Base-by-base conservation (phyloP, 2,113 vertebrate genomes). In the Chrysemys picta region DNA sequence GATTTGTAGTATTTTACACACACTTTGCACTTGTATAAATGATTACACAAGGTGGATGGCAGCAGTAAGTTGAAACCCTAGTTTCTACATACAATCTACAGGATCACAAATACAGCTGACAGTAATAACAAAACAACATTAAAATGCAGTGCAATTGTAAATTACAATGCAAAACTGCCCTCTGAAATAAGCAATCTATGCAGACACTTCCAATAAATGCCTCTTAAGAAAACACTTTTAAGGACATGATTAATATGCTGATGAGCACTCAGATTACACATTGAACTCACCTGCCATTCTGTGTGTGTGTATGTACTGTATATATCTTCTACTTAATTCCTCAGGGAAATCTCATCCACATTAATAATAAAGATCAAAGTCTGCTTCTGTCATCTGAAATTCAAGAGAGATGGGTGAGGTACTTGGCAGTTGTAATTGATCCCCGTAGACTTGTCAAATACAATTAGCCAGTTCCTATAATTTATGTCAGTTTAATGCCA, bases 201-300 rank as follows among this genome's bases (percentile, higher is more conserved):
- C 57, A 83, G 94, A 79, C 78, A 88, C n/a, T 93, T 91, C 86
- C 53, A 87, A 83, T 89, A 92, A 90, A 92, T 22, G 13, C 42
- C 84, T 92, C 75, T 54, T 92, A 87, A 91, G 80, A 81, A 90
- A 84, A 24, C 31, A 76, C 38, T 83, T 38, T 53, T 78, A 31
- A 88, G 72, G 91, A 50, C 90, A 92, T 56, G 42, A 78, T 78
- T 45, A 50, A 90, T 8, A 75, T 72, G 38, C 93, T 90, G 76
- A 89, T 87, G 78, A 79, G 87, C 84, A 89, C 29, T 45, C 86
- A 95, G 89, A 90, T 94, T 88, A 50, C 53, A 25, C 3, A 1
- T 72, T 89, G 81, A 76, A 96, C 97, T 97, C 97, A 97, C 97
- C 97, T 93, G 88, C 97, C 97, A 98, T 98, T 94, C 93, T 29